Evolutionary conservation across 2,888 invertebrate species (phyloP).

Genomic region (Campoplex capitator): DNA sequence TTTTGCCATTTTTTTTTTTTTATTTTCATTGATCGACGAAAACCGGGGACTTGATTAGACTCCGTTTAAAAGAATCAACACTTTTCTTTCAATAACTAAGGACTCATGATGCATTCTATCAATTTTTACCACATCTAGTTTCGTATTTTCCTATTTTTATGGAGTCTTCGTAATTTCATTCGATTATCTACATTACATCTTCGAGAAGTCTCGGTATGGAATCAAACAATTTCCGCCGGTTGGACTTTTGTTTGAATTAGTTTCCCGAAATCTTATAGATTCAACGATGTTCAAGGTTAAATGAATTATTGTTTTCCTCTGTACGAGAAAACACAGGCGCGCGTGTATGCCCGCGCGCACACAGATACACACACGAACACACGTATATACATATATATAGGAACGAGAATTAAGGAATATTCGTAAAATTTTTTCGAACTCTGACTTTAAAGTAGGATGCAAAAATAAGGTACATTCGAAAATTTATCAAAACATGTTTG

Average conservation of each 20-base stretch:
- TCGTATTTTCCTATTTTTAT: not conserved
- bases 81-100: no score
- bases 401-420: slow-evolving; percentile 59
- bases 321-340: slow-evolving; percentile 73
- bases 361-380: slow-evolving; percentile 74
- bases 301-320: not conserved
- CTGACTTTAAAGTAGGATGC: slow-evolving; percentile 74
- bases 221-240: not conserved
- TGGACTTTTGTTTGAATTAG: not conserved
- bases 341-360: not conserved
- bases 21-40: not conserved
- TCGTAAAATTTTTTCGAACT: slow-evolving; percentile 61
- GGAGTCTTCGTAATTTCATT: not conserved
- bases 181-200: not conserved
- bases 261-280: not conserved
- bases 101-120: not conserved
- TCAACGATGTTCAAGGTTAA: not conserved
- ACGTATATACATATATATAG: slow-evolving; percentile 65
- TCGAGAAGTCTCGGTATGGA: not conserved
- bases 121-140: not conserved
- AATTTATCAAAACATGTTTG: slow-evolving; percentile 78
- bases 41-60: not conserved
- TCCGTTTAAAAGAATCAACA: no score
- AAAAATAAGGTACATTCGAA: slow-evolving; percentile 80
- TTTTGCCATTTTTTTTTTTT: not conserved